phyloP scores from a whole-genome alignment of 2,888 invertebrate species.

The Gastracanthus pulcherrimus region DNA sequence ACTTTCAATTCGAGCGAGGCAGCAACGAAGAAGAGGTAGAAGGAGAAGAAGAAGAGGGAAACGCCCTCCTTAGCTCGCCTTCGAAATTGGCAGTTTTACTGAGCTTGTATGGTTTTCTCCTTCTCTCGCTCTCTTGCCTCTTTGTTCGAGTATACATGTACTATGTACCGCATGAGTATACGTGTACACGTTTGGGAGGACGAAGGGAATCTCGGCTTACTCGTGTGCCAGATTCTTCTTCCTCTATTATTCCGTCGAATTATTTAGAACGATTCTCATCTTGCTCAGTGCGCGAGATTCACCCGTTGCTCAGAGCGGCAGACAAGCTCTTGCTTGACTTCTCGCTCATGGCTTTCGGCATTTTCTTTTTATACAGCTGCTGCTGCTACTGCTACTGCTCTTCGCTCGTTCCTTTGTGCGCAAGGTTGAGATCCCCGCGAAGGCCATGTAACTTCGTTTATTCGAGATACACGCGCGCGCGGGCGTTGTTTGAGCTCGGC shows the following conservation, averaged over 20 bases:
- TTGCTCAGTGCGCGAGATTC: background rate
- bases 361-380: too few relatives aligned
- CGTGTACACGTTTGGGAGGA: too few relatives aligned
- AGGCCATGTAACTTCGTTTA: too few relatives aligned
- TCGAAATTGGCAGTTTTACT: slow-evolving; percentile 55
- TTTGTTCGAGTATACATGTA: slow-evolving; percentile 2
- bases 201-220: slow-evolving; percentile 45
- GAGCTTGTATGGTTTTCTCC: too few relatives aligned
- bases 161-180: too few relatives aligned
- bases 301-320: background rate
- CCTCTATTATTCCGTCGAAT: slow-evolving; percentile 34
- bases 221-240: slow-evolving; percentile 54
- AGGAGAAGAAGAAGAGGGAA: slow-evolving; percentile 7
- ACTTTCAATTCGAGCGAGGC: slow-evolving; percentile 18
- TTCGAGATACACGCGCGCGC: too few relatives aligned
- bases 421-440: too few relatives aligned
- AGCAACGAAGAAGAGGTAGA: background rate
- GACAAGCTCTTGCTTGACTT: background rate
- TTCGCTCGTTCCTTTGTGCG: too few relatives aligned
- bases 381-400: too few relatives aligned
- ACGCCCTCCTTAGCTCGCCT: slow-evolving; percentile 28
- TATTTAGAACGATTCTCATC: slow-evolving; percentile 50
- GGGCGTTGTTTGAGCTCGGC: too few relatives aligned
- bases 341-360: background rate
- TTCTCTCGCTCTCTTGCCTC: background rate